These are phyloP conservation scores for Hippocampus zosterae DNA, from an alignment of 2,113 vertebrate species.

Conservation along the genomic window DNA sequence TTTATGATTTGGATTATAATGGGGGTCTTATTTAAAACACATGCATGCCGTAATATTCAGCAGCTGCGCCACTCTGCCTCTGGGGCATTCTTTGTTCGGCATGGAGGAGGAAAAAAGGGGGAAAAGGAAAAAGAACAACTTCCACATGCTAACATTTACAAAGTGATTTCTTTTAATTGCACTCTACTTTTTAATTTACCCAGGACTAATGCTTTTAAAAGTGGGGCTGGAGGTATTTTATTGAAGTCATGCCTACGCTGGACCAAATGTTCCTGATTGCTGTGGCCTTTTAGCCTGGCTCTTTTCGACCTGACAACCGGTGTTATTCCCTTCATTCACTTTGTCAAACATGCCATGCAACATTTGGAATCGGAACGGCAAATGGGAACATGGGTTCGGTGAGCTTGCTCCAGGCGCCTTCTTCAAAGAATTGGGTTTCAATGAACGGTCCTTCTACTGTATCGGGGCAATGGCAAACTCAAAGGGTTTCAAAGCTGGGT, in stretches of 20 bases:
- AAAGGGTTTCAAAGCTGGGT: constrained; percentile 38
- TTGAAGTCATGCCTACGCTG: constrained; percentile 73
- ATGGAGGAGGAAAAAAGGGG: constrained; percentile 43
- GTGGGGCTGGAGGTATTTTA: constrained; percentile 73
- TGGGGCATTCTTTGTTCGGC: constrained; percentile 73
- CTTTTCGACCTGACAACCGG: constrained; percentile 68
- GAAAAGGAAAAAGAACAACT: constrained; percentile 65
- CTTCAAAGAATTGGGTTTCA: constrained; percentile 54
- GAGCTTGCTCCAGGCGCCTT: constrained; percentile 41
- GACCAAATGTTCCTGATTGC: constrained; percentile 67
- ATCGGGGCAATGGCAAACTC: constrained; percentile 34
- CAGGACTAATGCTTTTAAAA: constrained; percentile 79
- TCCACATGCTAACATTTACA: constrained; percentile 85
- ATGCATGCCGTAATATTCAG: constrained; percentile 75
- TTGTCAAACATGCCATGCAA: constrained; percentile 68
- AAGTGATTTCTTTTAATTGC: constrained; percentile 83
- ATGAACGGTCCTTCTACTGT: constrained; percentile 35
- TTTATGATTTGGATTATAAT: constrained; percentile 83
- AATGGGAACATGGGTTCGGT: constrained; percentile 33
- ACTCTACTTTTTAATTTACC: constrained; percentile 80
- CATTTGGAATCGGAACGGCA: constrained; percentile 44
- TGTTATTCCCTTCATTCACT: constrained; percentile 57
- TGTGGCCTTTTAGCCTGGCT: constrained; percentile 50
- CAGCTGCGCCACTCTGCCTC: constrained; percentile 70
- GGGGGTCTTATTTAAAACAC: constrained; percentile 76